Conservation (phyloP, 2,113 vertebrate genomes). For the Panthera leo region DNA sequence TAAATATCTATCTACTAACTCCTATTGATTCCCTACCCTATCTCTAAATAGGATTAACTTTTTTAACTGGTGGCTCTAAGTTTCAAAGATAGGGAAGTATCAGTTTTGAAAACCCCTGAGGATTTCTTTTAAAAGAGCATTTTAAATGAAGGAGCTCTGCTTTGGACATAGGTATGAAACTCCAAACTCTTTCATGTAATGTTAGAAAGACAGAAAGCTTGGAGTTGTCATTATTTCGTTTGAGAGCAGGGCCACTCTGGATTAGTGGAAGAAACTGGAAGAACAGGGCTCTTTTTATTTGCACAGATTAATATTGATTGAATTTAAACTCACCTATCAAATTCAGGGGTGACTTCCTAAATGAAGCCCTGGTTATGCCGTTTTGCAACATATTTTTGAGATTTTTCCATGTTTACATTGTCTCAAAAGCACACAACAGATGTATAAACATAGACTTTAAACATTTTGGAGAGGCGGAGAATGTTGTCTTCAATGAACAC, state of each 20-base stretch:
- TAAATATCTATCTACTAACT: not conserved
- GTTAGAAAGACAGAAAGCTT: not conserved
- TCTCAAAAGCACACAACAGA: constrained; percentile 57
- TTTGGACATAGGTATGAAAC: not conserved
- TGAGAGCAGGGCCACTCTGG: not conserved
- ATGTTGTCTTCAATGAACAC: not conserved
- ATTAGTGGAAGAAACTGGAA: not conserved
- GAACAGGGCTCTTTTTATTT: not conserved
- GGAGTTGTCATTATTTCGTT: not conserved
- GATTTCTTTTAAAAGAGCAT: not conserved
- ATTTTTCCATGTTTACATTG: constrained; percentile 38
- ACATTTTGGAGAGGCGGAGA: constrained; percentile 55
- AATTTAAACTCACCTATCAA: not conserved
- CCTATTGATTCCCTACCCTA: not conserved
- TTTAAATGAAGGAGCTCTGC: not conserved
- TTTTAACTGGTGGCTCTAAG: constrained; percentile 23
- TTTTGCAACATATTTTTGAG: constrained; percentile 32
- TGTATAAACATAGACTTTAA: constrained; percentile 52
- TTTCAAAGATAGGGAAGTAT: not conserved
- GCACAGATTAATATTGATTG: not conserved
- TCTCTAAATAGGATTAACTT: constrained; percentile 6
- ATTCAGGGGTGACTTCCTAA: not conserved
- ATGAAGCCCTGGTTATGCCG: not conserved
- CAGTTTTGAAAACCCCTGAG: not conserved
- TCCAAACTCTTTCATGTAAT: not conserved